Evolutionary conservation across 2,888 invertebrate genomes (phyloP).

Genomic region (Vanessa cardui): DNA sequence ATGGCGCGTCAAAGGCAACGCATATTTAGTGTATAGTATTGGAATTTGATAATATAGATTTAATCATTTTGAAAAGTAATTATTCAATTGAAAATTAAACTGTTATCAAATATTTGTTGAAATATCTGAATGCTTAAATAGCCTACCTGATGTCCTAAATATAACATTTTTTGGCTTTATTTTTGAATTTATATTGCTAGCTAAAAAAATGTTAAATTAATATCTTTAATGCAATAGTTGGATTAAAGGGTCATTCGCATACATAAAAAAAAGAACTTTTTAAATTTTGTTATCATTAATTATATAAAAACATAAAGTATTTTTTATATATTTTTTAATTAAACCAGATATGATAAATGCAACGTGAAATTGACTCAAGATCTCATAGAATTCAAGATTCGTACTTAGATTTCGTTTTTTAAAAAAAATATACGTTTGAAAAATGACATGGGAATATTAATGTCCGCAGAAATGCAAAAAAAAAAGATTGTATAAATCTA

Average conservation of each 20-base stretch:
- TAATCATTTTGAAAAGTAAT: not conserved
- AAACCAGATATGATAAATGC: too few species aligned
- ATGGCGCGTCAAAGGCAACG: constrained; percentile 21
- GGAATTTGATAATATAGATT: constrained; percentile 9
- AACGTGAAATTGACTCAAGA: constrained; percentile 39
- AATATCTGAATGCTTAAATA: constrained; percentile 3
- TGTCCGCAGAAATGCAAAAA: not conserved
- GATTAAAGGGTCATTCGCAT: constrained; percentile 13
- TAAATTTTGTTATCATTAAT: not conserved
- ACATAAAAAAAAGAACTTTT: not conserved
- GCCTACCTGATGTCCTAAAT: not conserved
- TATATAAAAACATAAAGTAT: not conserved
- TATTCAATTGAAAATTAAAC: not conserved
- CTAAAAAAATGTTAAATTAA: not conserved
- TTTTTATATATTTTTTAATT: not conserved
- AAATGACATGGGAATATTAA: not conserved
- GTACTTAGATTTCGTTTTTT: constrained; percentile 46
- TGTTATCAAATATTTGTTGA: not conserved
- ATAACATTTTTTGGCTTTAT: not conserved
- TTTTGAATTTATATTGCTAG: not conserved
- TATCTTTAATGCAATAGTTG: not conserved
- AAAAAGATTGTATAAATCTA: not conserved
- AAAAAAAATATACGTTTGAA: not conserved
- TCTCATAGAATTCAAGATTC: constrained; percentile 47
- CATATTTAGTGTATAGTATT: constrained; percentile 21